Percentiles rank a stretch among this genome's conserved stretches.
These are phyloP conservation scores for Falco peregrinus DNA, from an alignment of 2,797 vertebrate species.

Conservation along the genomic window DNA sequence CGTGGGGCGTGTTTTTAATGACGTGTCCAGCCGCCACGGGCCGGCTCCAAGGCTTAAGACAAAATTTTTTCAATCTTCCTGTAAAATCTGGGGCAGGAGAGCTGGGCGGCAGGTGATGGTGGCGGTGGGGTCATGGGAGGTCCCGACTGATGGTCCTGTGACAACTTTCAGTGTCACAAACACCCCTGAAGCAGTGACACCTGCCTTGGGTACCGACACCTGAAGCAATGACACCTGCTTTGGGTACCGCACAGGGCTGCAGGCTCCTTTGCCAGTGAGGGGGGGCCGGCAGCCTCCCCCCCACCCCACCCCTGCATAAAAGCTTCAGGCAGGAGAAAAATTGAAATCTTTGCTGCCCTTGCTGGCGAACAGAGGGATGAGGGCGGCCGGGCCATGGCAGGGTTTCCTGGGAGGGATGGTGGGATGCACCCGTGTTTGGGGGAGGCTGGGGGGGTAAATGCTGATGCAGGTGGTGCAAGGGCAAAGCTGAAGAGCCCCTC, in stretches of 20 bases:
- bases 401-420: too few species aligned
- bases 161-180: too few species aligned
- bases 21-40: too few species aligned
- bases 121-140: neutral
- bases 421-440: fast-evolving
- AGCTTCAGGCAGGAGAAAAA: neutral
- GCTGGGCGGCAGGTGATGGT: fast-evolving
- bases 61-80: fast-evolving
- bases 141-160: fast-evolving
- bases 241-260: neutral
- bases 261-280: neutral
- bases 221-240: too few species aligned
- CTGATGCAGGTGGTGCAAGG: too few species aligned
- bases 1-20: too few species aligned
- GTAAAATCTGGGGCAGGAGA: too few species aligned
- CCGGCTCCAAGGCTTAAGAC: neutral
- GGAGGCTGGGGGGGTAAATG: neutral
- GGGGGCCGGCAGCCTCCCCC: neutral
- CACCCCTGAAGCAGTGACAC: fast-evolving
- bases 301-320: neutral
- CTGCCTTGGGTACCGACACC: too few species aligned
- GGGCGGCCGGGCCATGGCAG: fast-evolving
- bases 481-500: neutral
- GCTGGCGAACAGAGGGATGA: neutral
- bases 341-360: fast-evolving